Evolutionary conservation across 1,140 invertebrate species (phyloP).

Genomic region (Drosophila jambulina): DNA sequence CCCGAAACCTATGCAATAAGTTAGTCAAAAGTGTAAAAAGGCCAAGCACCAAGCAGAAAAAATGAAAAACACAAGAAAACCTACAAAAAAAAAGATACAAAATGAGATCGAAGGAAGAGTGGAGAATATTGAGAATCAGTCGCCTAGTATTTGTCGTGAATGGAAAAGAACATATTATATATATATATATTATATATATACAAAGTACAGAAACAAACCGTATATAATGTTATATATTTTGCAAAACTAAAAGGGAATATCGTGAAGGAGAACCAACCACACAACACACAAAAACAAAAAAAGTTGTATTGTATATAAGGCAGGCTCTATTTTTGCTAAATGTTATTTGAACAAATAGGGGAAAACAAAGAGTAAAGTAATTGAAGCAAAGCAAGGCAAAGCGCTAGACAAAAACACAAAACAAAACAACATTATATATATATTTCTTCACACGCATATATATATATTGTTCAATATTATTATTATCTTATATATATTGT

Average conservation of each 20-base stretch:
- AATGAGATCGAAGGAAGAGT: slow-evolving; percentile 29
- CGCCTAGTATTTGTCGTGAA: slow-evolving; percentile 60
- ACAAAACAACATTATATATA: slow-evolving; percentile 53
- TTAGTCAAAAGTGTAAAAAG: slow-evolving; percentile 74
- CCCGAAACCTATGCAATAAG: slow-evolving; percentile 73
- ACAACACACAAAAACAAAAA: slow-evolving; percentile 37
- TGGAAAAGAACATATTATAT: slow-evolving; percentile 47
- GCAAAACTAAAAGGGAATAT: slow-evolving; percentile 43
- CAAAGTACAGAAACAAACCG: slow-evolving; percentile 40
- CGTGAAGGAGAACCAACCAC: slow-evolving; percentile 39
- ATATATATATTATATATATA: slow-evolving; percentile 57
- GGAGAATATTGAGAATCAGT: slow-evolving; percentile 39
- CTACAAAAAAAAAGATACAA: slow-evolving; percentile 32
- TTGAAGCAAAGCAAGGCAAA: slow-evolving; percentile 76
- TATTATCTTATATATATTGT: slow-evolving; percentile 77
- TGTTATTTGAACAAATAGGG: slow-evolving; percentile 83
- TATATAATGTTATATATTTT: slow-evolving; percentile 82
- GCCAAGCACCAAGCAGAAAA: slow-evolving; percentile 51
- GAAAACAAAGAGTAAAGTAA: slow-evolving; percentile 63
- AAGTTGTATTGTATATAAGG: slow-evolving; percentile 80
- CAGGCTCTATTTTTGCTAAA: slow-evolving; percentile 83
- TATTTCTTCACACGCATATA: slow-evolving; percentile 43
- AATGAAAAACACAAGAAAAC: slow-evolving; percentile 34
- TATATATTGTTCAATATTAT: slow-evolving; percentile 80
- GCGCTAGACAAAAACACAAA: slow-evolving; percentile 62